phyloP scores from a whole-genome alignment of 2,113 vertebrate species.

The Leiothrix lutea region DNA sequence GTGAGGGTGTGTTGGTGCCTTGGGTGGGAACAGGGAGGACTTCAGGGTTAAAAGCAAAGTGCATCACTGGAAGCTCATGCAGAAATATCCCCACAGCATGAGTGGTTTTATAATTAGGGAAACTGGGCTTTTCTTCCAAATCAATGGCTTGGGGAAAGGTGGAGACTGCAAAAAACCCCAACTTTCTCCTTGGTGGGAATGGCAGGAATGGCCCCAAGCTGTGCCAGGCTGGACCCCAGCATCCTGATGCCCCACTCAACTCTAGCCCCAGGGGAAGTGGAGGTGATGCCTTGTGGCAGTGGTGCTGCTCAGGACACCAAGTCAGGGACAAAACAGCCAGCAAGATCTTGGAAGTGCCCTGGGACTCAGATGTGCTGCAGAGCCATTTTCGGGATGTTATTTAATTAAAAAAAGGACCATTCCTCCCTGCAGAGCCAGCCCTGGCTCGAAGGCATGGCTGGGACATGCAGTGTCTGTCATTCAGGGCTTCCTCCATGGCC shows the following conservation, averaged over 20 bases:
- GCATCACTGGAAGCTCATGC: rapidly evolving
- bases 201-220: background rate
- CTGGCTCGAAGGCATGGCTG: background rate
- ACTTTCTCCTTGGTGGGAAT: background rate
- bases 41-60: background rate
- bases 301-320: background rate
- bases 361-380: background rate
- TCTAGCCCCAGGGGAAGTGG: rapidly evolving
- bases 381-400: background rate
- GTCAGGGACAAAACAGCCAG: background rate
- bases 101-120: background rate
- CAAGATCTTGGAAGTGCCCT: background rate
- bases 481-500: background rate
- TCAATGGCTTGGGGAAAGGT: background rate
- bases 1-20: rapidly evolving
- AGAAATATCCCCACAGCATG: background rate
- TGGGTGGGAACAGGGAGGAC: background rate
- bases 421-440: background rate
- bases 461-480: background rate
- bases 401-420: background rate
- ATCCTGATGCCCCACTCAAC: rapidly evolving
- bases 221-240: background rate
- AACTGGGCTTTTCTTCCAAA: background rate
- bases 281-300: background rate
- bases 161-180: background rate